Conservation (phyloP, 2,797 vertebrate species). For the Miichthys miiuy region DNA sequence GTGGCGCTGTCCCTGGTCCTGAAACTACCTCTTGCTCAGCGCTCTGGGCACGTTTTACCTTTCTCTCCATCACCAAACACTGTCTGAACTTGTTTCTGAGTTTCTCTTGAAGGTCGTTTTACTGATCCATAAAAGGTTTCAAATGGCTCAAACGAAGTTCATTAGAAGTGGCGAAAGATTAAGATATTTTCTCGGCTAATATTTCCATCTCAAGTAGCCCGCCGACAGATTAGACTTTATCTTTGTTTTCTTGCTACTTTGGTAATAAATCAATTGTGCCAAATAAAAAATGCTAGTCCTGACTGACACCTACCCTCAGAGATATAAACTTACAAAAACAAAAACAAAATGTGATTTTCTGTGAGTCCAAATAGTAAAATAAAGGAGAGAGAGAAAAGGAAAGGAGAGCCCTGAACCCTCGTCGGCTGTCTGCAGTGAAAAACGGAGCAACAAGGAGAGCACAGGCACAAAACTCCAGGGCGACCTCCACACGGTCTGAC, state of each 20-base stretch:
- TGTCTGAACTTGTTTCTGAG: neutral
- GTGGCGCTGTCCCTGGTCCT: slow-evolving; percentile 77
- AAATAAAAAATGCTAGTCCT: neutral
- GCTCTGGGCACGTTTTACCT: neutral
- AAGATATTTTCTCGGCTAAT: neutral
- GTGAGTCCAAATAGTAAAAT: slow-evolving; percentile 22
- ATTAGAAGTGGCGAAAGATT: neutral
- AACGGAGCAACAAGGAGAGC: slow-evolving; percentile 54
- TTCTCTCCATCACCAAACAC: neutral
- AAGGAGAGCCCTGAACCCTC: slow-evolving; percentile 28
- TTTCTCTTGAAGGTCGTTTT: neutral
- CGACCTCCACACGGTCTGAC: slow-evolving; percentile 86
- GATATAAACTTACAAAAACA: neutral
- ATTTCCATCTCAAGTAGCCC: neutral
- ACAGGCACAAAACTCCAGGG: slow-evolving; percentile 71
- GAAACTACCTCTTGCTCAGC: slow-evolving; percentile 45
- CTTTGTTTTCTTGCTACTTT: neutral
- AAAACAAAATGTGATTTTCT: slow-evolving; percentile 8
- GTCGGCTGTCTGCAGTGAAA: slow-evolving; percentile 61
- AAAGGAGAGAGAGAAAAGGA: neutral
- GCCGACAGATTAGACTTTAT: neutral
- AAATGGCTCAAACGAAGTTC: neutral
- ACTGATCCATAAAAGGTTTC: neutral
- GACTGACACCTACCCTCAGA: neutral
- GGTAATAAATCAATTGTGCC: neutral